Base-by-base conservation (phyloP, 1,140 invertebrate genomes). In the Bombus sibiricus region DNA sequence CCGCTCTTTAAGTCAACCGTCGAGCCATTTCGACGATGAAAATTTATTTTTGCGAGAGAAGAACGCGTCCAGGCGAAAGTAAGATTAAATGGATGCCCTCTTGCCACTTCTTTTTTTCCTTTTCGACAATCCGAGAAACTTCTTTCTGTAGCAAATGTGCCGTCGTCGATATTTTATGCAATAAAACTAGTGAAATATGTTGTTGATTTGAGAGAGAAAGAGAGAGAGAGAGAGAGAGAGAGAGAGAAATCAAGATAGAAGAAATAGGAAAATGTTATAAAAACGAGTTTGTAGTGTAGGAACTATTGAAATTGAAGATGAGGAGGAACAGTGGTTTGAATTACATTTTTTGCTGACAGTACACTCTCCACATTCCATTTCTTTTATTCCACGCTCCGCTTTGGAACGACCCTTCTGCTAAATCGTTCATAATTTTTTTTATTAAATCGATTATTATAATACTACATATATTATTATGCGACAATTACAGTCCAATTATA, bases 31-130 rank as follows among this genome's bases (percentile, higher is more conserved):
- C 43, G n/a, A 68, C 62, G 71, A 57, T 66, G 57, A 22, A 85
- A 68, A 81, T 81, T 59, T 81, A 81, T 85, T 85, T 85, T 81
- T 62, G 39, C 57, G 39, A 78, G 10, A 9, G n/a, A 59, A 12
- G 39, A 71, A 66, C 37, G 66, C 5, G 22, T 32, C 5, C 62
- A 2, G 28, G 3, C 28, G 37, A 43, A 6, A 77, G 22, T 10
- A 32, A 43, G 37, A 68, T 77, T 34, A 68, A 66, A 75, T 18
- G 41, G 32, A 22, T 69, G 72, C 18, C 18, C 81, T 34, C 2
- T 28, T n/a, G 39, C 22, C 28, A 25, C 25, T 28, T 62, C 22
- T 32, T 32, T 41, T 41, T 41, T 72, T 18, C 10, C 37, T n/a
- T 72, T 15, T 22, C 47, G 5, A 68, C 18, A 22, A 32, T 62